Evolutionary conservation across 2,797 vertebrate species (phyloP).

Genomic region (Lophotriccus pileatus): DNA sequence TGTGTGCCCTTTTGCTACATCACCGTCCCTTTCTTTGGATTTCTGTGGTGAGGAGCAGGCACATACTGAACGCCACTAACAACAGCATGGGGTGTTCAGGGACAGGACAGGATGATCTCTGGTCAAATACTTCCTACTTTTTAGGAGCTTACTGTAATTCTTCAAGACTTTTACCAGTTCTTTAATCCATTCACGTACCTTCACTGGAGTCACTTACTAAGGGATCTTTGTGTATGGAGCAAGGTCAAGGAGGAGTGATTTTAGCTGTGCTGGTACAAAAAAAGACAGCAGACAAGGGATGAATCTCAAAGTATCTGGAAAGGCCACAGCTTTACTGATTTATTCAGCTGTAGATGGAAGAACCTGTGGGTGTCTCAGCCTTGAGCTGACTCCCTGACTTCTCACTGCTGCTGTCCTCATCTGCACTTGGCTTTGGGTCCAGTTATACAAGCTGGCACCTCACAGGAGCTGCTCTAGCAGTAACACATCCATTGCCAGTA

Average conservation of each 20-base stretch:
- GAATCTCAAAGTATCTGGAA: slow-evolving; percentile 16
- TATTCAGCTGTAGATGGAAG: neutral
- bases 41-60: neutral
- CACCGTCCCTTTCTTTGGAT: neutral
- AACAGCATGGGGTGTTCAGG: neutral
- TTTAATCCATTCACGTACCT: neutral
- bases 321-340: neutral
- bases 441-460: neutral
- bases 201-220: neutral
- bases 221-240: neutral
- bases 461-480: neutral
- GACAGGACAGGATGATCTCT: neutral
- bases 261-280: neutral
- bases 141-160: neutral
- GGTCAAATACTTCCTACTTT: neutral
- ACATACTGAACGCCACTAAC: rapidly evolving
- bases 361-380: neutral
- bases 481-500: neutral
- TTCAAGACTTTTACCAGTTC: neutral
- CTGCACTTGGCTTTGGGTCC: neutral
- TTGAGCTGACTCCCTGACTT: neutral
- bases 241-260: neutral
- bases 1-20: neutral
- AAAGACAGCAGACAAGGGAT: neutral
- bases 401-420: neutral